These are phyloP conservation scores for Batillaria attramentaria DNA, from an alignment of 1,140 invertebrate genomes.

Conservation along the genomic window DNA sequence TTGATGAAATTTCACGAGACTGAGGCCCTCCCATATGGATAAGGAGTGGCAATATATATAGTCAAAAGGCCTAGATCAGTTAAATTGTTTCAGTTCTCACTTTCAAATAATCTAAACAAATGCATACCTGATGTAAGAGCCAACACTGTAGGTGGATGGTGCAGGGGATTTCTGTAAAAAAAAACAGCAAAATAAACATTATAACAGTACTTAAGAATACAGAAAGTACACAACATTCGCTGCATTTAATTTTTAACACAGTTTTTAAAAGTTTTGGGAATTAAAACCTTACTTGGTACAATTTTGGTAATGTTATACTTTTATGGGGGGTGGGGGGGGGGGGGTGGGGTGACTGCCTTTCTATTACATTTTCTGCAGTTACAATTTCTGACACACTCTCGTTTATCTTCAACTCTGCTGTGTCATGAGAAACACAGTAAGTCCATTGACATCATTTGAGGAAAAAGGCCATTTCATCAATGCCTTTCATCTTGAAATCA, in stretches of 20 bases:
- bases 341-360: neutral
- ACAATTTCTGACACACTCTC: neutral
- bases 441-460: no score
- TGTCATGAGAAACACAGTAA: no score
- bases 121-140: constrained; percentile 56
- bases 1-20: neutral
- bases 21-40: neutral
- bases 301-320: neutral
- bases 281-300: neutral
- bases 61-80: neutral
- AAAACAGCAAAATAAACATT: neutral
- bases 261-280: neutral
- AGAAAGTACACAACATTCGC: no score
- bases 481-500: no score
- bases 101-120: neutral
- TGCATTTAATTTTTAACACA: no score
- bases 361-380: neutral
- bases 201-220: neutral
- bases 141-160: constrained; percentile 49
- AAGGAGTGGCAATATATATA: neutral
- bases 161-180: constrained; percentile 53
- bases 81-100: neutral
- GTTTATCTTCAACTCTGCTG: neutral
- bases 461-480: no score
- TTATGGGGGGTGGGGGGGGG: neutral